Conservation (phyloP, 2,797 vertebrate species). For the Botia almorhae region DNA sequence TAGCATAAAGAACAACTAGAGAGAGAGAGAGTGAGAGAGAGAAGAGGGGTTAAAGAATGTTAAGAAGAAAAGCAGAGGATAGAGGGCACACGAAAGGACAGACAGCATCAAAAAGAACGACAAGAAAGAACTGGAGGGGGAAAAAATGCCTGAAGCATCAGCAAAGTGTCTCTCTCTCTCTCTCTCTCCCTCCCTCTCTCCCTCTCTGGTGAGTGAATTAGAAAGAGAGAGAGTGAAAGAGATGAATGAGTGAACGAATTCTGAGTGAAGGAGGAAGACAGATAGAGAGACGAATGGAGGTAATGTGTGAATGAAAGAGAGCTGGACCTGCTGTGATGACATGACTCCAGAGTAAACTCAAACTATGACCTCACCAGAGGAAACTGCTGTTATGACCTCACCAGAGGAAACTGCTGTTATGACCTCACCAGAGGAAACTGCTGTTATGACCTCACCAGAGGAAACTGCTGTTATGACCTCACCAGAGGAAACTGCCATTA, state of each 20-base stretch:
- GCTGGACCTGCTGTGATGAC: constrained; percentile 33
- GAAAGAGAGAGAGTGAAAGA: constrained; percentile 12
- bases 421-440: too few relatives aligned
- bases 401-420: too few relatives aligned
- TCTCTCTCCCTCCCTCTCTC: background rate
- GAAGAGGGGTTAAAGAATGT: constrained; percentile 27
- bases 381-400: too few relatives aligned
- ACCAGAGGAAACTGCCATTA: constrained; percentile 9
- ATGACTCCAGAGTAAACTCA: constrained; percentile 24
- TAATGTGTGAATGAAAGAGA: constrained; percentile 42
- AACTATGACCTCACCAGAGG: too few relatives aligned
- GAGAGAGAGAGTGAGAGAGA: constrained; percentile 2
- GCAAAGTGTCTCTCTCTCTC: constrained; percentile 32
- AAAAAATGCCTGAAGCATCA: constrained; percentile 29
- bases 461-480: constrained; percentile 40
- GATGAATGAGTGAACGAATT: constrained; percentile 12
- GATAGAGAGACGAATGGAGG: constrained; percentile 23
- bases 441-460: too few relatives aligned
- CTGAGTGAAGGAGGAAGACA: constrained; percentile 23
- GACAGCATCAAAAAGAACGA: constrained; percentile 15
- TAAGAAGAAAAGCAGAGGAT: constrained; percentile 20
- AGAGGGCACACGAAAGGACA: constrained; percentile 43
- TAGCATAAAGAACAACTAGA: constrained; percentile 40
- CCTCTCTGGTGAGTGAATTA: constrained; percentile 24
- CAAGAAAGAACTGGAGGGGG: constrained; percentile 6